Evolutionary conservation across 2,113 vertebrate genomes (phyloP).

Genomic region (Nannospalax galili): DNA sequence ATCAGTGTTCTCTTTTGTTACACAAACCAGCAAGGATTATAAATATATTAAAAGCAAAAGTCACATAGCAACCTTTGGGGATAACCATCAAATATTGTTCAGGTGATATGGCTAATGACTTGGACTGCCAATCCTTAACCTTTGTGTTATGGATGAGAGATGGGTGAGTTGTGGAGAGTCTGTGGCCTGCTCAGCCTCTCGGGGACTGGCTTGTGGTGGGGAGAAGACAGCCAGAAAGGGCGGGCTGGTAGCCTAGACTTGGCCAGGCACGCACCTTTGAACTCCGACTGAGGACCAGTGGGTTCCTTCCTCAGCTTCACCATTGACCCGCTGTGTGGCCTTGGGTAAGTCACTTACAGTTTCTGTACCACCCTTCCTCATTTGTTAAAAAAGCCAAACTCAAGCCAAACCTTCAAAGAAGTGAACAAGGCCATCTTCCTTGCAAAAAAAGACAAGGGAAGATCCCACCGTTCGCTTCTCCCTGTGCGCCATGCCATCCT

Average conservation of each 20-base stretch:
- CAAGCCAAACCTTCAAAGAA: conserved; percentile 80
- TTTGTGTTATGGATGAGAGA: background rate
- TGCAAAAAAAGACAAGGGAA: conserved; percentile 75
- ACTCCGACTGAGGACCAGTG: conserved; percentile 76
- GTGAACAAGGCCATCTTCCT: conserved; percentile 71
- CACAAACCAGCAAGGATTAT: conserved; percentile 8
- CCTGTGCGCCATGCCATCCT: conserved; percentile 49
- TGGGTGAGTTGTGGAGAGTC: background rate
- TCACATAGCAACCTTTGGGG: background rate
- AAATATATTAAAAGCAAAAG: conserved; percentile 27
- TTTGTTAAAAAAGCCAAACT: conserved; percentile 74
- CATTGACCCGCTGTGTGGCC: conserved; percentile 82
- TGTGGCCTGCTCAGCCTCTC: background rate
- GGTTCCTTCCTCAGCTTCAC: conserved; percentile 82
- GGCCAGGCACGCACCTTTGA: conserved; percentile 11
- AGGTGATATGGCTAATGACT: background rate
- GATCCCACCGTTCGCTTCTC: conserved; percentile 48
- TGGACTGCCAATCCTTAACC: background rate
- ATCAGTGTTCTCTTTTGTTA: background rate
- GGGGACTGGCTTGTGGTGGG: conserved; percentile 1
- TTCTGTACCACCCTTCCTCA: conserved; percentile 78
- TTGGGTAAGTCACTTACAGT: conserved; percentile 81
- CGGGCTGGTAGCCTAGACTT: background rate
- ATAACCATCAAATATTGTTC: background rate
- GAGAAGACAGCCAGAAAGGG: background rate